Conservation (phyloP, 2,888 invertebrate genomes). For the Rotaria magnacalcarata region DNA sequence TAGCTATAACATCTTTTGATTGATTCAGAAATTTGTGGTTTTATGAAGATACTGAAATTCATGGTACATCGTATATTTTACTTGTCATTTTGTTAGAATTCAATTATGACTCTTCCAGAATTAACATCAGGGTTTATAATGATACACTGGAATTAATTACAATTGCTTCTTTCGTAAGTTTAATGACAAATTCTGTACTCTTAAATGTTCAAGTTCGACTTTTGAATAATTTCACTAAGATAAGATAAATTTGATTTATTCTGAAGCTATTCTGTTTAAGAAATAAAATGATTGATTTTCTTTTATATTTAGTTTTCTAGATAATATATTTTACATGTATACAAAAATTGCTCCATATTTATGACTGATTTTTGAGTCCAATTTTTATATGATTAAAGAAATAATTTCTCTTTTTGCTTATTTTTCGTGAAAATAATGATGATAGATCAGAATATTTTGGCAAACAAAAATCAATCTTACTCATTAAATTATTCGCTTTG, state of each 20-base stretch:
- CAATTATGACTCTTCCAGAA: no score
- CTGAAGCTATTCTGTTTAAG: no score
- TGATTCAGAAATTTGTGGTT: not conserved
- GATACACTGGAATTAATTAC: not conserved
- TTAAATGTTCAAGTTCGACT: no score
- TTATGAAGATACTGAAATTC: not conserved
- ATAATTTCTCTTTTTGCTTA: not conserved
- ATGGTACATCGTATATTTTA: not conserved
- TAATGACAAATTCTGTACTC: no score
- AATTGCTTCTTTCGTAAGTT: not conserved
- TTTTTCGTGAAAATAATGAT: not conserved
- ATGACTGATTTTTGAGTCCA: not conserved
- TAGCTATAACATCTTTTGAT: not conserved
- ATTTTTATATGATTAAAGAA: no score
- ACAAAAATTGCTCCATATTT: not conserved
- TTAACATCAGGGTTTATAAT: not conserved
- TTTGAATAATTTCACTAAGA: no score
- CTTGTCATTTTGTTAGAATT: no score
- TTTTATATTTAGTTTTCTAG: slow-evolving; percentile 4
- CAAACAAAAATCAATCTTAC: slow-evolving; percentile 11
- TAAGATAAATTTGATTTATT: no score
- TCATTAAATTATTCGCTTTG: not conserved
- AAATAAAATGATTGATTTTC: not conserved
- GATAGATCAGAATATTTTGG: not conserved
- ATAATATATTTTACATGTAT: slow-evolving; percentile 32